phyloP scores from a whole-genome alignment of 1,140 invertebrate species.

The Gonioctena quinquepunctata region DNA sequence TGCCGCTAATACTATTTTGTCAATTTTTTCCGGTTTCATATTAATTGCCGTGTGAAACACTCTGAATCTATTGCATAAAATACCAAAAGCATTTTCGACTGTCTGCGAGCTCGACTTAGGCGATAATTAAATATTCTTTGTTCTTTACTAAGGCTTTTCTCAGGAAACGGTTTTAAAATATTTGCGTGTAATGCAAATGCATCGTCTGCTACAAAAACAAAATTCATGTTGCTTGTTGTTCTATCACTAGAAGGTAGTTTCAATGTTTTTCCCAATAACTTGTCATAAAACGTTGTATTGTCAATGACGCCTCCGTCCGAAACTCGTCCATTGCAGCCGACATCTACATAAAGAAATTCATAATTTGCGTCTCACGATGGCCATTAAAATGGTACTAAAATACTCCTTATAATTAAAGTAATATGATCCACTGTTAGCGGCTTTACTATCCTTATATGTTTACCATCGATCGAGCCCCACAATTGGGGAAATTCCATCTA shows the following conservation, averaged over 20 bases:
- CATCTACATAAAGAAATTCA: constrained; percentile 38
- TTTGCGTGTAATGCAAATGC: constrained; percentile 16
- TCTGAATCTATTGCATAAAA: background rate
- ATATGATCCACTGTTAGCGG: constrained; percentile 49
- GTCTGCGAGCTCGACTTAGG: background rate
- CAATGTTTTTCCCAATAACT: background rate
- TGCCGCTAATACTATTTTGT: background rate
- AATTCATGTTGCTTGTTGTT: constrained; percentile 12
- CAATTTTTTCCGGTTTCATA: background rate
- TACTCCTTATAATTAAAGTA: constrained; percentile 38
- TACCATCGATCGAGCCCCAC: constrained; percentile 56
- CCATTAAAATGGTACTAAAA: constrained; percentile 49
- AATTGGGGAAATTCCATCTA: constrained; percentile 42
- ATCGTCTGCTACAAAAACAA: constrained; percentile 14
- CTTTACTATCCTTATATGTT: constrained; percentile 46
- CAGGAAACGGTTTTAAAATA: constrained; percentile 19
- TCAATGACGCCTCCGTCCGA: constrained; percentile 28
- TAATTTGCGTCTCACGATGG: constrained; percentile 47
- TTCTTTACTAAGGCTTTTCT: background rate
- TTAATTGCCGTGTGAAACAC: constrained; percentile 1
- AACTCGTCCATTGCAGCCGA: constrained; percentile 36
- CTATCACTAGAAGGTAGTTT: background rate
- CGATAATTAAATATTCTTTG: constrained; percentile 8
- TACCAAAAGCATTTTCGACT: constrained; percentile 21
- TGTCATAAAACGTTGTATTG: background rate